A percentile compares a stretch with the other conserved stretches of the same genome.
Conservation (phyloP, 2,888 invertebrate genomes). For the Notocelia uddmanniana region DNA sequence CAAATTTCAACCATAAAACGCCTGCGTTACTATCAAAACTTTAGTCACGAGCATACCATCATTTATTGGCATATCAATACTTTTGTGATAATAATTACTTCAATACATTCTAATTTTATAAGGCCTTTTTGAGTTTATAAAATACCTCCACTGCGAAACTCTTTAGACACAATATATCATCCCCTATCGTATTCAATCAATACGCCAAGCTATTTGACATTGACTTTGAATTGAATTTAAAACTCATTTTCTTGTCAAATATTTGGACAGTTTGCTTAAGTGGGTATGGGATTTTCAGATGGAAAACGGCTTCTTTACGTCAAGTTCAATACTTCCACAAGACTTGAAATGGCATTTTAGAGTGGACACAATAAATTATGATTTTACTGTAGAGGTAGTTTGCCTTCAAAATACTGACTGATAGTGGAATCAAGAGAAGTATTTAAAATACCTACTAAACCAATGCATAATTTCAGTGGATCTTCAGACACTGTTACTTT, state of each 20-base stretch:
- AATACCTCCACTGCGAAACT: too few relatives aligned
- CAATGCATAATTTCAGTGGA: not conserved
- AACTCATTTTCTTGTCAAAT: conserved; percentile 3
- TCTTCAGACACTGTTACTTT: not conserved
- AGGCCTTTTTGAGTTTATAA: too few relatives aligned
- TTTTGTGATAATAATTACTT: too few relatives aligned
- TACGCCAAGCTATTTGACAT: not conserved
- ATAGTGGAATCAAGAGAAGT: too few relatives aligned
- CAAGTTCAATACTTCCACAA: not conserved
- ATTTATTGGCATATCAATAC: too few relatives aligned
- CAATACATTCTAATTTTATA: too few relatives aligned
- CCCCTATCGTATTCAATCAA: not conserved
- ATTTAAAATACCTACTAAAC: too few relatives aligned
- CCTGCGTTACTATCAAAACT: too few relatives aligned
- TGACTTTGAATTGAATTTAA: not conserved
- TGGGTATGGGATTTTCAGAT: not conserved
- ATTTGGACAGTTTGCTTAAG: not conserved
- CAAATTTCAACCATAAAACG: too few relatives aligned
- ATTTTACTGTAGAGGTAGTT: not conserved
- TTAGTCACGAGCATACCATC: too few relatives aligned
- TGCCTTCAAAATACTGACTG: too few relatives aligned
- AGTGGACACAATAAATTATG: not conserved
- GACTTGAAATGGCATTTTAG: not conserved
- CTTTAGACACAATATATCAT: too few relatives aligned
- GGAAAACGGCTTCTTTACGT: not conserved